Evolutionary conservation across 2,797 vertebrate genomes (phyloP), one percentile per base, ranked within the genome.

Genomic region (Urosaurus nigricauda): DNA sequence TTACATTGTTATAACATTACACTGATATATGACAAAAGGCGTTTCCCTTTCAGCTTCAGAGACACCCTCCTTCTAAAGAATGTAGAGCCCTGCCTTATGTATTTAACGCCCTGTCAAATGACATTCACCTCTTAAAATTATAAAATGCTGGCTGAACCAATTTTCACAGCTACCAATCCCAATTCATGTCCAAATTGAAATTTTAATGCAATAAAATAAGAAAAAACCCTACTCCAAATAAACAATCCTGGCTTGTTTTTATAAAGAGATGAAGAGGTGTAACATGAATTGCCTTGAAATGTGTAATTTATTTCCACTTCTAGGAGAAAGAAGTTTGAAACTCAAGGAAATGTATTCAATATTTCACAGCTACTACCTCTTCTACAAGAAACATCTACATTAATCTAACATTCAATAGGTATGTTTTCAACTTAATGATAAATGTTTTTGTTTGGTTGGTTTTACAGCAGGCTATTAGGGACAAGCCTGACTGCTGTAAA

Each of bases 401-500:
- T 84, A 93, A 56, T 91, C 79, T 88, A 90, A 88, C 43, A 68
- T 85, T 84, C 89, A 91, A 0, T 0, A 43, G 73, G 79, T 78
- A 86, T 24, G 37, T 0, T 7, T 88, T 90, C 79, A 29, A 11
- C 70, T 82, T 93, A 78, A 84, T 89, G 92, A 92, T 87, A 87
- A 92, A 93, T 90, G 85, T 51, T 58, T 8, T 80, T 87, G 32
- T 29, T 9, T 68, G 11, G 1, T 63, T 68, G 2, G 5, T 68
- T 68, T 89, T 86, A 82, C 35, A 78, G 87, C 70, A 40, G 24
- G 24, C 90, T 93, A 84, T 92, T 91, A 87, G 86, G 40, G 83
- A 88, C 40, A 93, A 88, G 86, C 83, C 83, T 86, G 90, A 94
- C 83, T 84, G 86, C 88, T 60, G 19, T 60, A 92, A 58, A 78